Conservation (phyloP, 2,888 invertebrate species). For the Drosophila rellima region DNA sequence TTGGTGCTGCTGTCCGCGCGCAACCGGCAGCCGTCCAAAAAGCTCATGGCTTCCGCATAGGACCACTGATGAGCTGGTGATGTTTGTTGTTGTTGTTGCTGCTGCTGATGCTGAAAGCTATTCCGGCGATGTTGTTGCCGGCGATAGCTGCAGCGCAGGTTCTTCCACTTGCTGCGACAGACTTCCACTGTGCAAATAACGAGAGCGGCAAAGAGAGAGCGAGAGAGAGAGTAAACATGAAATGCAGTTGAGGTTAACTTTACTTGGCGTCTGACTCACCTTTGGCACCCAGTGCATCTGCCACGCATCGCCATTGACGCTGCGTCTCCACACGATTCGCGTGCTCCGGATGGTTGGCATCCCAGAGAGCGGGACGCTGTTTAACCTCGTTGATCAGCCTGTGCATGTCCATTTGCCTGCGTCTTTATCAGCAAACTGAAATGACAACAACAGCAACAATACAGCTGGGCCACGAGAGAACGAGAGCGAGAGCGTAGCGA, state of each 20-base stretch:
- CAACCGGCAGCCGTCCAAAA: conserved; percentile 41
- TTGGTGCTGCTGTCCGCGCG: conserved; percentile 50
- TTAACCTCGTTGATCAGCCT: conserved; percentile 77
- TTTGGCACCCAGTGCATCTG: conserved; percentile 59
- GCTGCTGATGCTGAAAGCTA: conserved; percentile 28
- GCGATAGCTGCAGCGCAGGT: conserved; percentile 73
- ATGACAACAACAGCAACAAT: conserved; percentile 48
- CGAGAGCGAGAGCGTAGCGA: conserved; percentile 23
- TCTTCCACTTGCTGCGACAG: conserved; percentile 83
- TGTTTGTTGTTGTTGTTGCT: conserved; percentile 21
- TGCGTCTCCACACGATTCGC: conserved; percentile 67
- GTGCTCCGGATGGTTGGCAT: conserved; percentile 71
- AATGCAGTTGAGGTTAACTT: conserved; percentile 14
- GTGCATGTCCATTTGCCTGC: conserved; percentile 75
- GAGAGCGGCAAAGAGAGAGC: conserved; percentile 1
- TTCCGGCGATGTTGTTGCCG: conserved; percentile 51
- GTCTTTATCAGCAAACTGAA: conserved; percentile 77
- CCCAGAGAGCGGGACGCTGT: conserved; percentile 77
- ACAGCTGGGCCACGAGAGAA: conserved; percentile 15
- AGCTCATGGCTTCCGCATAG: conserved; percentile 64
- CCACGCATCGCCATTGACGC: conserved; percentile 70
- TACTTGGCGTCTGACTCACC: conserved; percentile 61
- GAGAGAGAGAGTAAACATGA: conserved; percentile 2
- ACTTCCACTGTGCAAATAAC: conserved; percentile 66
- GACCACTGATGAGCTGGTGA: conserved; percentile 52